Evolutionary conservation across 2,888 invertebrate genomes (phyloP), one percentile per base, ranked within the genome.

Genomic region (Xestia xanthographa): DNA sequence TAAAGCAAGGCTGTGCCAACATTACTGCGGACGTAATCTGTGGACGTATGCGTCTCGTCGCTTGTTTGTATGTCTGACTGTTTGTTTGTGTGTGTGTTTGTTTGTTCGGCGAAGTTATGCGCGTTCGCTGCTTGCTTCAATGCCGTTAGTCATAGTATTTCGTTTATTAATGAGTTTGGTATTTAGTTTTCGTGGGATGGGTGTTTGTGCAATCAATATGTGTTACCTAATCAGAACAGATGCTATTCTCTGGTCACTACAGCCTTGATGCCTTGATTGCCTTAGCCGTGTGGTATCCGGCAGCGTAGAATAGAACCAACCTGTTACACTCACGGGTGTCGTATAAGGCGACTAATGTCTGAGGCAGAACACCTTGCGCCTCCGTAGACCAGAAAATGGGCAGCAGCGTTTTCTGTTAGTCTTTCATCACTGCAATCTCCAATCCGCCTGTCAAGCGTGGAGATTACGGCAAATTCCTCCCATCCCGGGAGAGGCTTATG

Each of bases 1-100:
- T 87, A 84, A 87, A 83, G 72, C 74, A 79, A 75, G 62, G 65
- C 48, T 48, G 71, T 77, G 85, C 85, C 88, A 88, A 84, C 78
- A 81, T 84, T 76, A 86, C 79, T 58, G 60, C 41, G 83, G 66
- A 71, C 75, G 67, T 86, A 84, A 87, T 84, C 84, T 86, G 81
- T 84, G 74, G 76, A 82, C 84, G 79, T 84, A 86, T 86, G 82
- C 79, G 75, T 70, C 65, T 79, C 77, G 77, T 66, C 75, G 88
- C 56, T 22, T 74, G 83, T 74, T 43, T 69, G 74, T 69, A 45
- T 67, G 70, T 72, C 34, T 74, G 76, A 60, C 2, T 73, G 71
- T 70, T 38, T 72, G 63, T 68, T 60, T 60, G 38, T 67, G 62
- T 67, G 63, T 66, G 41, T 67, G 73, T 66, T 34, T 72, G 72